Percentiles rank a stretch among this genome's conserved stretches.
Conservation (phyloP, 2,888 invertebrate genomes). For the Drosophila aldrichi region DNA sequence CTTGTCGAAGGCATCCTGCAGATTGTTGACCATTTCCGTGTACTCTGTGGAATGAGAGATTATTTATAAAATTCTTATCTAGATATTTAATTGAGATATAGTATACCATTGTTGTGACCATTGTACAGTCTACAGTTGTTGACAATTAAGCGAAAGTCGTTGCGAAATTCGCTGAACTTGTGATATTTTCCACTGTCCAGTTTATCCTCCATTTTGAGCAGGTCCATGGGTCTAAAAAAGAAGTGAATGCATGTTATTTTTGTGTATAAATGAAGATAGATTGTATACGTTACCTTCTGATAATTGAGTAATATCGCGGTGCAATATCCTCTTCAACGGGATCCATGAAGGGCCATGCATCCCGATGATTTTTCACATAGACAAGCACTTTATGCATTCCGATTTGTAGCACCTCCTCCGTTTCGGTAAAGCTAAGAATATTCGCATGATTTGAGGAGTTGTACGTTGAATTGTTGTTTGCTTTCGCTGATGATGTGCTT, state of each 20-base stretch:
- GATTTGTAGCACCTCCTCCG: conserved; percentile 93
- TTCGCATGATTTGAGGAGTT: conserved; percentile 84
- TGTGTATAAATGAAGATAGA: not conserved
- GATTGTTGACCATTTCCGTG: conserved; percentile 87
- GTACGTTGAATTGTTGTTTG: conserved; percentile 78
- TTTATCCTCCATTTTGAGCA: conserved; percentile 94
- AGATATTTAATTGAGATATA: conserved; percentile 1
- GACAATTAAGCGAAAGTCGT: conserved; percentile 95
- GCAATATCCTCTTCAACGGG: conserved; percentile 97
- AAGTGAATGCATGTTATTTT: not conserved
- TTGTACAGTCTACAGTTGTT: conserved; percentile 97
- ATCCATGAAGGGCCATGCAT: conserved; percentile 97
- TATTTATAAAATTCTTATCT: not conserved
- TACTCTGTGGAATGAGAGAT: conserved; percentile 51
- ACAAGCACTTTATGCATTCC: conserved; percentile 97
- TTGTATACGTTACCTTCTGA: conserved; percentile 85
- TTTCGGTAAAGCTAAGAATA: conserved; percentile 90
- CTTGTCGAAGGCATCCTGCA: conserved; percentile 92
- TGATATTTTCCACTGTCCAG: conserved; percentile 93
- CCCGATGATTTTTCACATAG: conserved; percentile 93
- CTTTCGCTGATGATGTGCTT: conserved; percentile 52
- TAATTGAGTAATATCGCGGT: conserved; percentile 92
- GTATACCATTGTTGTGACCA: conserved; percentile 95
- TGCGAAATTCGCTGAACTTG: conserved; percentile 92
- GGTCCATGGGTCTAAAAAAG: conserved; percentile 91